A percentile compares a stretch with the other conserved stretches of the same genome.
phyloP scores from a whole-genome alignment of 2,888 invertebrate species.

The Hyposoter dolosus region DNA sequence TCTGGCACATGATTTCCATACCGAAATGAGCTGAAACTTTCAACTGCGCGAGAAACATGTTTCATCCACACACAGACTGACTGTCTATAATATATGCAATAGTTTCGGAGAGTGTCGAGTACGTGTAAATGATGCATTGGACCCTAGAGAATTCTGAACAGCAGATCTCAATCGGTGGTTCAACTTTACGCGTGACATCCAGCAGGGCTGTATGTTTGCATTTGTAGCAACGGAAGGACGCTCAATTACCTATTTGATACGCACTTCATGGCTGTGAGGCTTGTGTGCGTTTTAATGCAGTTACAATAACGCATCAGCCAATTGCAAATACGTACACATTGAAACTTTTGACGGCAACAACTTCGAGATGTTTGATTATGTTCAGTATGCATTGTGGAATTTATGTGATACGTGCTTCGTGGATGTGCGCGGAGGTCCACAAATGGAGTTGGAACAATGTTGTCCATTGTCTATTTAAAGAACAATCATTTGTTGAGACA shows the following conservation, averaged over 20 bases:
- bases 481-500: not conserved
- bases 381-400: not conserved
- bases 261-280: slow-evolving; percentile 20
- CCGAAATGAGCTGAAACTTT: not conserved
- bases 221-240: slow-evolving; percentile 35
- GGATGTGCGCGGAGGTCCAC: not conserved
- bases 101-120: slow-evolving; percentile 11
- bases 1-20: not conserved
- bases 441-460: not conserved
- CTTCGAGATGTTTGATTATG: not conserved
- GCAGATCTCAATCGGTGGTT: slow-evolving; percentile 23
- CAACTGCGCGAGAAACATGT: not conserved
- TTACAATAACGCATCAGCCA: slow-evolving; percentile 18
- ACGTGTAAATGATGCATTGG: slow-evolving; percentile 28
- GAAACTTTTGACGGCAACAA: not conserved
- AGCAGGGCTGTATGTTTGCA: not conserved
- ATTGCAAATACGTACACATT: not conserved
- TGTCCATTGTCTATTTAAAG: not conserved
- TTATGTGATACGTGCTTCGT: not conserved
- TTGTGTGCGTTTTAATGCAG: slow-evolving; percentile 11
- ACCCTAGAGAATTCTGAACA: slow-evolving; percentile 35
- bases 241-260: slow-evolving; percentile 42
- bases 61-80: not conserved
- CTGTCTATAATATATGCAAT: slow-evolving; percentile 12
- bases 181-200: slow-evolving; percentile 9